phyloP scores from a whole-genome alignment of 2,888 invertebrate genomes.

The Candidula unifasciata region DNA sequence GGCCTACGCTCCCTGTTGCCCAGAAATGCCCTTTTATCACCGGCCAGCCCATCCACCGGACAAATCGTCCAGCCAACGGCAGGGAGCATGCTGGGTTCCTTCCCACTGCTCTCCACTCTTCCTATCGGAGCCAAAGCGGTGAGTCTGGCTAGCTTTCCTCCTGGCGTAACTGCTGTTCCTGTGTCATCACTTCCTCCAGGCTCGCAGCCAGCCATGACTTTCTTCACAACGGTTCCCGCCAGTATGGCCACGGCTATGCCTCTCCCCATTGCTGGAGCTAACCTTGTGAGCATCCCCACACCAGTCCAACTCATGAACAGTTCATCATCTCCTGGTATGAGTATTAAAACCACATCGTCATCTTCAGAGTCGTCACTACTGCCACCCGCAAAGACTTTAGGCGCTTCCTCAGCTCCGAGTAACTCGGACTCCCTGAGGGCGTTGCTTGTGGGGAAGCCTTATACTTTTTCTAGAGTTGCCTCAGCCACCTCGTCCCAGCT shows the following conservation, averaged over 20 bases:
- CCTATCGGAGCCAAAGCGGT: conserved; percentile 47
- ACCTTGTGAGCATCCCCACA: conserved; percentile 22
- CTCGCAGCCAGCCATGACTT: conserved; percentile 40
- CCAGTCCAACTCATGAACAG: conserved; percentile 21
- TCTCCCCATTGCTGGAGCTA: conserved; percentile 31
- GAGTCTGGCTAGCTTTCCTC: conserved; percentile 33
- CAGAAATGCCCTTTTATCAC: conserved; percentile 31
- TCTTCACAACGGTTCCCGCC: conserved; percentile 39
- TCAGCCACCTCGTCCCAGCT: conserved; percentile 34
- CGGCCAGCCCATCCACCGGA: conserved; percentile 29
- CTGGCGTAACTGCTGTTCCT: conserved; percentile 43
- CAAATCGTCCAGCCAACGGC: conserved; percentile 33
- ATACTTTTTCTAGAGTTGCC: conserved; percentile 35
- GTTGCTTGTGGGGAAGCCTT: conserved; percentile 54
- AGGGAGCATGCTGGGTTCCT: conserved; percentile 32
- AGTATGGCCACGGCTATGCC: conserved; percentile 18
- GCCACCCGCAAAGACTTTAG: conserved; percentile 34
- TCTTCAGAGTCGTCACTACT: neutral
- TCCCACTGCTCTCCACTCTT: conserved; percentile 51
- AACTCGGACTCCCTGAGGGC: conserved; percentile 49
- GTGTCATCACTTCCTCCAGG: conserved; percentile 35
- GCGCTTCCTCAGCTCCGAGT: neutral
- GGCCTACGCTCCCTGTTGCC: conserved; percentile 59
- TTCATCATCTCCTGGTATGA: conserved; percentile 8
- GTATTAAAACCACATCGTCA: conserved; percentile 17